phyloP scores from a whole-genome alignment of 2,888 invertebrate genomes.

The Dichetophora obliterata region DNA sequence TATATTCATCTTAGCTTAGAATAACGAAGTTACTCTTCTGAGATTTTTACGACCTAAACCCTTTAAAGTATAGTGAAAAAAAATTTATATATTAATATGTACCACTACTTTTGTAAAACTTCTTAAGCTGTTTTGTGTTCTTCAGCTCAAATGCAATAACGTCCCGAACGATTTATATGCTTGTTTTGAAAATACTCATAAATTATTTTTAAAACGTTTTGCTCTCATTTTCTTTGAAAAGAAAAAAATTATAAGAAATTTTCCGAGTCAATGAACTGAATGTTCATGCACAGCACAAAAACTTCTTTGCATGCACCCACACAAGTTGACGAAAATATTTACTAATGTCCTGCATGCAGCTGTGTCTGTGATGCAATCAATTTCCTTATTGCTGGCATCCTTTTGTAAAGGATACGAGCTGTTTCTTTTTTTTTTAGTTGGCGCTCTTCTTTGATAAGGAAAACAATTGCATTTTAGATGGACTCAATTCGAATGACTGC shows the following conservation, averaged over 20 bases:
- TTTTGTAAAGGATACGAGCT: not conserved
- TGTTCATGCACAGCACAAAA: not conserved
- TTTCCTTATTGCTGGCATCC: constrained; percentile 3
- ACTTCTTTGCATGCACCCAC: not conserved
- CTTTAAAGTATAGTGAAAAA: no score
- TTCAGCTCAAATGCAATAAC: no score
- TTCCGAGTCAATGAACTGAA: constrained; percentile 7
- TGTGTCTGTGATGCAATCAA: constrained; percentile 16
- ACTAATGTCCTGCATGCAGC: not conserved
- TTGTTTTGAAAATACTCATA: not conserved
- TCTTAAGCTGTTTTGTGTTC: no score
- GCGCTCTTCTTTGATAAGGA: not conserved
- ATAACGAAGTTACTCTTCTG: no score
- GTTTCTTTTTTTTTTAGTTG: not conserved
- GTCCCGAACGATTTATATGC: no score
- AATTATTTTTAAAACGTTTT: not conserved
- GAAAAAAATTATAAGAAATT: not conserved
- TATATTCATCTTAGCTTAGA: no score
- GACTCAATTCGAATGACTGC: not conserved
- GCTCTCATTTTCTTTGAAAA: not conserved
- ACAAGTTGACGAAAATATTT: not conserved
- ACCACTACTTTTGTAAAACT: no score
- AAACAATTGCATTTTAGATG: not conserved
- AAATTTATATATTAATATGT: no score
- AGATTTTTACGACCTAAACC: no score